These are phyloP conservation scores for Cyanistes caeruleus DNA, from an alignment of 2,113 vertebrate species.

Conservation along the genomic window DNA sequence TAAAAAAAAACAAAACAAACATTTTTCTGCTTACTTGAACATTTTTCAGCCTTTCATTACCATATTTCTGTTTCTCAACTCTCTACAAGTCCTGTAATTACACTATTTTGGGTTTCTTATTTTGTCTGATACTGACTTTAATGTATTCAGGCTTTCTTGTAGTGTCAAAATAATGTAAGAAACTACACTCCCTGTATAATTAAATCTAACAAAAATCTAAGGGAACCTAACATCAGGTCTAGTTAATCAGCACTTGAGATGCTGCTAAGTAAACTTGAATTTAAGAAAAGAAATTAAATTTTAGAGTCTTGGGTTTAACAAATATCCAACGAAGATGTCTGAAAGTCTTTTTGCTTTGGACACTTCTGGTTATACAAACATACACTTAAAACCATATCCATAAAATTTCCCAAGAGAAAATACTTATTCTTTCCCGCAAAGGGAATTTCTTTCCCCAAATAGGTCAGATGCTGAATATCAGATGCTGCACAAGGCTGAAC, in stretches of 20 bases:
- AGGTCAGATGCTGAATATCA: neutral
- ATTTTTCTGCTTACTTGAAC: neutral
- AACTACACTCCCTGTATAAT: neutral
- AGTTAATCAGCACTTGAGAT: neutral
- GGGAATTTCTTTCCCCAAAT: neutral
- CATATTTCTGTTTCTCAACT: neutral
- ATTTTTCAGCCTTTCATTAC: neutral
- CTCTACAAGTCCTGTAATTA: neutral
- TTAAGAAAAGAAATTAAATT: neutral
- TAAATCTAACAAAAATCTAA: constrained; percentile 33
- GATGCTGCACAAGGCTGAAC: neutral
- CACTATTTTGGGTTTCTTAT: neutral
- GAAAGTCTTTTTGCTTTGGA: neutral
- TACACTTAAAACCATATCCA: neutral
- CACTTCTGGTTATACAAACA: neutral
- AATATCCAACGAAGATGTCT: neutral
- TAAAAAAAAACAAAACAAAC: neutral
- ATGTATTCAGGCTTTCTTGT: neutral
- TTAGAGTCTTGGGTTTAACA: neutral
- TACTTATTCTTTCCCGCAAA: neutral
- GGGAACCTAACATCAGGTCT: neutral
- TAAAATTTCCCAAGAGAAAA: neutral
- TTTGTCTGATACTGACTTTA: constrained; percentile 1
- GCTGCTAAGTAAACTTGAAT: neutral
- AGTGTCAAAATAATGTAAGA: neutral